These are phyloP conservation scores for Herpailurus yagouaroundi DNA, from an alignment of 2,113 vertebrate species.

Conservation along the genomic window DNA sequence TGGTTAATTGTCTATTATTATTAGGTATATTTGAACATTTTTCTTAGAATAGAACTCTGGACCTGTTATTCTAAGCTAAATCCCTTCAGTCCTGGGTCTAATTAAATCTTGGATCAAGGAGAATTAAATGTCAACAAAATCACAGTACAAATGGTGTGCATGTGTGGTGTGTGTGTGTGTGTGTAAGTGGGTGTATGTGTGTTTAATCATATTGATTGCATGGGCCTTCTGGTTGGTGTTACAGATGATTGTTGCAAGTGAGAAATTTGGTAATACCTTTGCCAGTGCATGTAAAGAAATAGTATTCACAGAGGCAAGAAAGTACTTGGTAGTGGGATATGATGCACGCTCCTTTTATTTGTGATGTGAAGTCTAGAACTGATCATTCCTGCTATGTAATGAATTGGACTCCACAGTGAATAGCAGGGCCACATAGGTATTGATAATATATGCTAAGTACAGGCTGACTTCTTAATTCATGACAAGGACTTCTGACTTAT, in stretches of 20 bases:
- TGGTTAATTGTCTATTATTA: constrained; percentile 56
- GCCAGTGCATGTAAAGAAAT: background rate
- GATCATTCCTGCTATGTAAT: background rate
- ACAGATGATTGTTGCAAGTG: background rate
- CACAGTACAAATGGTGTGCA: background rate
- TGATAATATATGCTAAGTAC: background rate
- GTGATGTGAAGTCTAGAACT: background rate
- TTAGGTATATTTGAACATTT: constrained; percentile 3
- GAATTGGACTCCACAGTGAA: background rate
- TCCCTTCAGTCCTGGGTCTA: background rate
- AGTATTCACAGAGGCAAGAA: background rate
- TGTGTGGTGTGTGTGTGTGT: background rate
- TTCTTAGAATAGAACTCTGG: background rate
- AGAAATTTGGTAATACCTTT: constrained; percentile 45
- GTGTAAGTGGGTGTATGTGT: background rate
- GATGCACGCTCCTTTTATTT: background rate
- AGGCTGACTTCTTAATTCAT: background rate
- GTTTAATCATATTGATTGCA: background rate
- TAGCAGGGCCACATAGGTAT: background rate
- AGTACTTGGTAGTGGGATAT: background rate
- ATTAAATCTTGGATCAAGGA: background rate
- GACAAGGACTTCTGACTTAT: background rate
- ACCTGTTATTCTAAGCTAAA: background rate
- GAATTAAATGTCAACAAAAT: constrained; percentile 18
- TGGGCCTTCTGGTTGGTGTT: background rate